phyloP scores from a whole-genome alignment of 2,888 invertebrate species.

The Cynaeus angustus region DNA sequence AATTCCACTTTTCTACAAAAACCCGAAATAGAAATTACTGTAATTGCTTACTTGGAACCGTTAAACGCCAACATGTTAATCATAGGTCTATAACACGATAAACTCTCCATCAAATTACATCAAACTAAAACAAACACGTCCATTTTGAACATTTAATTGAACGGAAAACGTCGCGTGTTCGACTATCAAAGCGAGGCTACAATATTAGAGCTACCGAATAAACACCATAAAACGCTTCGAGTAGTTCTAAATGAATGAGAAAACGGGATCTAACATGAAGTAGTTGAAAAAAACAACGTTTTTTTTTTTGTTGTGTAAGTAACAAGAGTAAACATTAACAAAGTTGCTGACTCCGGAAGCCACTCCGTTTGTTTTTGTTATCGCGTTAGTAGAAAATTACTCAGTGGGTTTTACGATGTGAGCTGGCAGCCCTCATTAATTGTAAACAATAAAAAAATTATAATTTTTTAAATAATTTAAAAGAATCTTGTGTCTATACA shows the following conservation, averaged over 20 bases:
- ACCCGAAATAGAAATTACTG: conserved; percentile 23
- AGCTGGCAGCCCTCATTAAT: background rate
- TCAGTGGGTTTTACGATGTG: background rate
- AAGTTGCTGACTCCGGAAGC: conserved; percentile 11
- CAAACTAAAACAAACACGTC: conserved; percentile 41
- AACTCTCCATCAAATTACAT: conserved; percentile 37
- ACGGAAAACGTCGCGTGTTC: conserved; percentile 46
- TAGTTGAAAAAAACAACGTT: background rate
- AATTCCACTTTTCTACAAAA: background rate
- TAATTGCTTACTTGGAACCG: conserved; percentile 18
- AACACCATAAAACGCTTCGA: conserved; percentile 2
- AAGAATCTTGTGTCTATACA: too few species aligned
- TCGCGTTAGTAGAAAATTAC: background rate
- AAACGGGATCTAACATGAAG: background rate
- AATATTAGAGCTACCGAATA: conserved; percentile 26
- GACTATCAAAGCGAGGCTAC: conserved; percentile 2
- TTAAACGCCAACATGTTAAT: conserved; percentile 33
- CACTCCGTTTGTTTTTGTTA: conserved; percentile 8
- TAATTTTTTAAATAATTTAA: too few species aligned
- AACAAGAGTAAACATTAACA: conserved; percentile 7
- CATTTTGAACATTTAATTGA: conserved; percentile 40
- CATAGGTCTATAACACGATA: conserved; percentile 18
- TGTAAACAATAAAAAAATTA: too few species aligned
- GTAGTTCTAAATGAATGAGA: background rate
- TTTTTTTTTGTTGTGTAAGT: background rate